phyloP scores from a whole-genome alignment of 1,140 invertebrate genomes.

The Anastrepha ludens region DNA sequence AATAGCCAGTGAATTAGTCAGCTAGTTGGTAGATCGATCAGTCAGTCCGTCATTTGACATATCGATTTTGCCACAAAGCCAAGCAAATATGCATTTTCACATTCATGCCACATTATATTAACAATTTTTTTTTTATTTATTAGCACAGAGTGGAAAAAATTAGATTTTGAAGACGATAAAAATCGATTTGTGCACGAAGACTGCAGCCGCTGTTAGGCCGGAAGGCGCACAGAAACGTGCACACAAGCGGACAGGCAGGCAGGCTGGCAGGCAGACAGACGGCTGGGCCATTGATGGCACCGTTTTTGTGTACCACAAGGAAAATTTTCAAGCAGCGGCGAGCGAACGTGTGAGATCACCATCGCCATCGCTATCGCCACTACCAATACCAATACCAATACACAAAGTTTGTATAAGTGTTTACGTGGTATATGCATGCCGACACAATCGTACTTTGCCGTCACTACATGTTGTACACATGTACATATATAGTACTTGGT shows the following conservation, averaged over 20 bases:
- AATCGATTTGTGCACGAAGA: slow-evolving; percentile 28
- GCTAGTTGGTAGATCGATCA: background rate
- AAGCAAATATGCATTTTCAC: slow-evolving; percentile 37
- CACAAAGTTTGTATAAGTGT: background rate
- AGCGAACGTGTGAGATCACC: slow-evolving; percentile 42
- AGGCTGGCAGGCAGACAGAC: background rate
- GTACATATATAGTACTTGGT: too few species aligned
- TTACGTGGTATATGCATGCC: background rate
- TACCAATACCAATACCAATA: slow-evolving; percentile 16
- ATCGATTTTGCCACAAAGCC: slow-evolving; percentile 48
- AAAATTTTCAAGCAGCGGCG: slow-evolving; percentile 38
- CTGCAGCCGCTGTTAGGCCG: background rate
- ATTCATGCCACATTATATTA: background rate
- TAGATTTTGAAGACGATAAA: slow-evolving; percentile 36
- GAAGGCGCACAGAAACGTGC: background rate
- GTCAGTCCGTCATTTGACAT: background rate
- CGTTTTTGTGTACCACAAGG: slow-evolving; percentile 42
- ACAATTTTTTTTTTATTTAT: slow-evolving; percentile 30
- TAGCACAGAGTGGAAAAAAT: slow-evolving; percentile 44
- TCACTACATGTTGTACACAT: background rate
- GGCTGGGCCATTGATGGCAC: slow-evolving; percentile 42
- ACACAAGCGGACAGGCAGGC: background rate
- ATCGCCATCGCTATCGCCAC: slow-evolving; percentile 3
- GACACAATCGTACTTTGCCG: background rate
- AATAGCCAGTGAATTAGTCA: slow-evolving; percentile 4